Percentiles rank a stretch among this genome's conserved stretches.
Conservation (phyloP, 2,797 vertebrate genomes). For the Tangara arthus region DNA sequence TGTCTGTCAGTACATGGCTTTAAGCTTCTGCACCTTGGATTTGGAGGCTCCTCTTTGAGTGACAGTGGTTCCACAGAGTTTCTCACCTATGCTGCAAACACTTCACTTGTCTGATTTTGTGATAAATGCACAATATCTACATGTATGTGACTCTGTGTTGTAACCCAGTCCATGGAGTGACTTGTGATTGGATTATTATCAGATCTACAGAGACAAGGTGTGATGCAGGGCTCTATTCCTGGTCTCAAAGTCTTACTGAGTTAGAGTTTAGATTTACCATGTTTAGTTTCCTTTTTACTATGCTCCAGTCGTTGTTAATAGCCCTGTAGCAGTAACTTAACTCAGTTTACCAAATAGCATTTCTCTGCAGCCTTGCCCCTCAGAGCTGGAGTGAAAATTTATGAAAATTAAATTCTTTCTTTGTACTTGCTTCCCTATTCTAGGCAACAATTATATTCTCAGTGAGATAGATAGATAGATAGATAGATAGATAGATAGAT, state of each 20-base stretch:
- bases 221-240: background rate
- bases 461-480: background rate
- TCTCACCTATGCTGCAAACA: background rate
- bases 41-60: background rate
- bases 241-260: background rate
- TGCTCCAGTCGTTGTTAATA: background rate
- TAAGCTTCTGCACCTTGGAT: background rate
- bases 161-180: background rate
- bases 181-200: background rate
- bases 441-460: background rate
- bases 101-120: background rate
- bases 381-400: background rate
- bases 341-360: background rate
- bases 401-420: background rate
- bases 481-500: too few species aligned
- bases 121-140: fast-evolving
- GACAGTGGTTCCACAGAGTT: background rate
- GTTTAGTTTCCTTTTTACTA: background rate
- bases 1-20: background rate
- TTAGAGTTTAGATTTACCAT: background rate
- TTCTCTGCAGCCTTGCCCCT: background rate
- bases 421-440: background rate
- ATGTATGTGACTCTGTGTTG: background rate
- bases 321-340: background rate
- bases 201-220: background rate